Base-by-base conservation (phyloP, 2,113 vertebrate genomes). In the Climacteris rufus region DNA sequence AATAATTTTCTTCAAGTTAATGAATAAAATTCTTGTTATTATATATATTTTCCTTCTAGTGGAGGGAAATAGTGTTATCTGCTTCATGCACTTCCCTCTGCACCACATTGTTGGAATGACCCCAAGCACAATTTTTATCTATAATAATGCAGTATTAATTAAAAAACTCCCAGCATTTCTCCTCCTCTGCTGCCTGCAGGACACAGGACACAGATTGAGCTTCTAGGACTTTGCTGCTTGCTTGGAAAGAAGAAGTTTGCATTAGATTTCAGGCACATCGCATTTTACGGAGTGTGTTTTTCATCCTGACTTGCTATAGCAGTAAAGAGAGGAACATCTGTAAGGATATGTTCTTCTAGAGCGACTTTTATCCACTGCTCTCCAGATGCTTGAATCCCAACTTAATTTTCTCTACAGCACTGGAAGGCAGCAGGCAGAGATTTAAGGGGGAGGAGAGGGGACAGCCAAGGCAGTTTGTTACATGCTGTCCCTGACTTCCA, bases 1-100 rank as follows among this genome's bases (percentile, higher is more conserved):
- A 13, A 76, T 49, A 1, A 78, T 91, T 96, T 97, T 80, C 53
- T 68, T 69, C 82, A 89, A 77, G 76, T 93, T 96, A 97, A 95
- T 87, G 82, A 96, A 65, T 60, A 74, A 91, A 90, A 19, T 79
- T 93, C 37, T 44, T 70, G 27, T 82, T 90, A 60, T 77, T 90
- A 82, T 66, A 83, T 20, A 17, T 42, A 50, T 87, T 74, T 87
- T 57, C 57, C 45, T 96, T 33, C 79, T 84, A 37, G 65, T 52
- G 23, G 28, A 87, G 19, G 28, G 35, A 89, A 91, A 81, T 28
- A 39, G 53, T 45, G 74, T 96, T 95, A 95, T 96, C 93, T 95
- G 33, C 54, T 69, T 59, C 60, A 42, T 53, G 52, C 79, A 95
- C 87, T 50, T 84, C 94, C 75, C 72, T 79, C 49, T 69, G 54